Evolutionary conservation across 1,140 invertebrate species (phyloP), one percentile per base, ranked within the genome.

Genomic region (Macrotrachela quadricornifera): DNA sequence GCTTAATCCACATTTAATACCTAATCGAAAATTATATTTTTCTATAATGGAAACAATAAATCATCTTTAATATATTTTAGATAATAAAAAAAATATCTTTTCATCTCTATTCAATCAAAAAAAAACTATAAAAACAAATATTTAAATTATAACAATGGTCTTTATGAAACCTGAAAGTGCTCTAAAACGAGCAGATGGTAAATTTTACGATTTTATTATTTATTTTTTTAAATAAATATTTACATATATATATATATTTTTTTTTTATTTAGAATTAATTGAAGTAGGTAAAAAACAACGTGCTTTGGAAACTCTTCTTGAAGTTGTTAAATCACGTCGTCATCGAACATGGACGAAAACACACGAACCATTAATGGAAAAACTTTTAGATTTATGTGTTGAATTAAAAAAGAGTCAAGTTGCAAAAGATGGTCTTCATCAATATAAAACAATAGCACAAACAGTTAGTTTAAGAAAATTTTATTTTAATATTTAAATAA

Each of bases 301-400:
- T 66, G 94, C 94, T 52, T 75, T 99, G 63, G 91, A 97, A 69
- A 90, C 90, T 15, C 75, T 99, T 30, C 91, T 94, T 71, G 94
- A 97, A 75, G 88, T 96, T 59, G 96, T 99, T 72, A 82, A 90
- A 48, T 92, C 91, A 66, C 46, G 87, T 68, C 76, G 77, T 59
- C 91, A 95, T 78, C 86, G 90, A 78, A 85, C 86, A 51, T 94
- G 92, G 80, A 85, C 94, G 65, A 88, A 87, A 57, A 83, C 92
- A 13, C 77, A 97, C 64, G 90, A 97, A 68, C 87, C 90, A 2
- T 96, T 97, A 62, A 97, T 99, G 92, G 86, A 91, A 77, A 92
- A 94, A 69, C 96, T 96, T 67, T 72, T 97, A 64, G 86, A 94
- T 64, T 76, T 99, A 10, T 99, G 92, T 71, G 92, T 99, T 43